Conservation (phyloP, 2,888 invertebrate species). For the Cephus nigrinus region DNA sequence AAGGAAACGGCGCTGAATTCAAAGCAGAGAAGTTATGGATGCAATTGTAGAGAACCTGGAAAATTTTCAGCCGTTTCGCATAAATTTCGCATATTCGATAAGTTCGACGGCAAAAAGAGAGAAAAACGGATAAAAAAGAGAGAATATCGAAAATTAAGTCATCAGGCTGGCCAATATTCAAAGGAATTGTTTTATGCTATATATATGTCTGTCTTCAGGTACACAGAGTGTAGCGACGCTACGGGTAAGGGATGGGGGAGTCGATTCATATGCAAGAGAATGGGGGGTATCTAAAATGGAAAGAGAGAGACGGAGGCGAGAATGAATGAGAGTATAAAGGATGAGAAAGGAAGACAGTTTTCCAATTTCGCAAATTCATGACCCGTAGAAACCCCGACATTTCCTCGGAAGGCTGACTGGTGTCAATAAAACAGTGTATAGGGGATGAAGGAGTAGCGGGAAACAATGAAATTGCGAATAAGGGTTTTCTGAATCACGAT, state of each 20-base stretch:
- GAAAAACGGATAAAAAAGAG: background rate
- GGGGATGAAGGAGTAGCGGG: background rate
- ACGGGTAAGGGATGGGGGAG: background rate
- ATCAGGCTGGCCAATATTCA: constrained; percentile 27
- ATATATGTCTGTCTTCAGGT: background rate
- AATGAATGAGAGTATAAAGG: constrained; percentile 12
- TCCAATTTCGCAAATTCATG: constrained; percentile 46
- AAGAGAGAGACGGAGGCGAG: background rate
- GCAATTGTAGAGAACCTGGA: background rate
- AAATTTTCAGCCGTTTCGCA: background rate
- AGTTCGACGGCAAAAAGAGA: background rate
- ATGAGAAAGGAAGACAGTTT: constrained; percentile 36
- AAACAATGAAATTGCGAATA: constrained; percentile 5
- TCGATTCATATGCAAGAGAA: background rate
- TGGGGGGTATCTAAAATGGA: background rate
- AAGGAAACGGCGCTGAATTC: background rate
- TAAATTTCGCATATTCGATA: background rate
- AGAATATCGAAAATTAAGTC: constrained; percentile 23
- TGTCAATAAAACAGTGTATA: constrained; percentile 40
- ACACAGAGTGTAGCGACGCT: background rate
- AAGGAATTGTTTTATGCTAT: constrained; percentile 23
- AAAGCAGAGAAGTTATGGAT: background rate
- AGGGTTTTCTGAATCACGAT: background rate
- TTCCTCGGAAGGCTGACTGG: constrained; percentile 26
- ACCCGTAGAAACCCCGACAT: constrained; percentile 23